Evolutionary conservation across 2,888 invertebrate species (phyloP).

Genomic region (Heteromurus nitidus): DNA sequence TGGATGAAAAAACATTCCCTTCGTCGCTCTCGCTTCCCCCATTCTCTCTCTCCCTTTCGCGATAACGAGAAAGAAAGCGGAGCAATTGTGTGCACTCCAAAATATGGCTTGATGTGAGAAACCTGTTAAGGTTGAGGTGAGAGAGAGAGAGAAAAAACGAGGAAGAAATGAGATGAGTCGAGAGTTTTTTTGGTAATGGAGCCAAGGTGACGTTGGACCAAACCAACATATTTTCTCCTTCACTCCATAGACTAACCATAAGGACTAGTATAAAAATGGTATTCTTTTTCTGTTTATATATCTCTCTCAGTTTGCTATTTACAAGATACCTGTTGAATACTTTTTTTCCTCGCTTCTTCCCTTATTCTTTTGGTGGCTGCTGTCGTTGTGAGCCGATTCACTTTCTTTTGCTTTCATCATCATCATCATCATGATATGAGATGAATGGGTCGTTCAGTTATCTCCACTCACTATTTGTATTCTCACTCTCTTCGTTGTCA

Average conservation of each 20-base stretch:
- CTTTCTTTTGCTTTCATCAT: conserved; percentile 24
- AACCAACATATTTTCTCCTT: neutral
- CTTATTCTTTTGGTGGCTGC: neutral
- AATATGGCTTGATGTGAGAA: no score
- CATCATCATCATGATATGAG: conserved; percentile 36
- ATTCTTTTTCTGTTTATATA: neutral
- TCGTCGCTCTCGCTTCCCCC: no score
- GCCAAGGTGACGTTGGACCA: conserved; percentile 14
- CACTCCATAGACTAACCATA: neutral
- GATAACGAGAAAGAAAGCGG: no score
- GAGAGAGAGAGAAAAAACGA: neutral
- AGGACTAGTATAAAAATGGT: neutral
- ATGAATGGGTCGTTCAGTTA: conserved; percentile 45
- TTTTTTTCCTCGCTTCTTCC: conserved; percentile 49
- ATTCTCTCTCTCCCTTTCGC: no score
- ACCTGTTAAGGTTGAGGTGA: neutral
- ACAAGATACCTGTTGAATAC: conserved; percentile 72
- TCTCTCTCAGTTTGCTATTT: conserved; percentile 1
- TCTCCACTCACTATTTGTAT: conserved; percentile 30
- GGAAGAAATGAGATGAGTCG: neutral
- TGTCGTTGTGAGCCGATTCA: conserved; percentile 26
- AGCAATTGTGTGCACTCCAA: no score
- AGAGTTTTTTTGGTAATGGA: conserved; percentile 5
- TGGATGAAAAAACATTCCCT: no score
- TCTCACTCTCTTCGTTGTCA: conserved; percentile 6